A percentile compares a stretch with the other conserved stretches of the same genome.
These are phyloP conservation scores for Ciona savignyi DNA, from an alignment of 23 tunicate genomes.

Conservation along the genomic window DNA sequence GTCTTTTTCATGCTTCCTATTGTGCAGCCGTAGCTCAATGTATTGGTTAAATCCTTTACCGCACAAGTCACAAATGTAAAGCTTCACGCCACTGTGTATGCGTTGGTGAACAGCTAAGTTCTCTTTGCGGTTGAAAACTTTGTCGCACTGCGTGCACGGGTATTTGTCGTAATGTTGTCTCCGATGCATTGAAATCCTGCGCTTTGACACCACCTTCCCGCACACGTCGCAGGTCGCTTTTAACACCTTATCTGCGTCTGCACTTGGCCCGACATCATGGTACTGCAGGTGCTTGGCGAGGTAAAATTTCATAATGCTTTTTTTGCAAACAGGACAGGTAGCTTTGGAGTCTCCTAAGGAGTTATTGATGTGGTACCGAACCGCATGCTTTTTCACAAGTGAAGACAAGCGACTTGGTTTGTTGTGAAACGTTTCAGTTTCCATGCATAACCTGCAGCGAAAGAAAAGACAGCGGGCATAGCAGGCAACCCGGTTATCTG, in stretches of 20 bases:
- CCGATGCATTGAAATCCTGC: constrained; percentile 29
- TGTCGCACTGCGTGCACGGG: constrained; percentile 43
- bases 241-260: background rate
- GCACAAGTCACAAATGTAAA: constrained; percentile 50
- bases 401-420: constrained; percentile 26
- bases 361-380: constrained; percentile 28
- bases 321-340: constrained; percentile 26
- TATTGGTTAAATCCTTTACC: constrained; percentile 54
- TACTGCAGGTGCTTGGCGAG: constrained; percentile 15
- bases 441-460: constrained; percentile 26
- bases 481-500: background rate
- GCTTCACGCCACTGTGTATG: constrained; percentile 67
- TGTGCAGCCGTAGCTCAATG: constrained; percentile 45
- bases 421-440: background rate
- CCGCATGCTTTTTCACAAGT: constrained; percentile 17
- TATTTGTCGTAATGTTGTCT: constrained; percentile 24
- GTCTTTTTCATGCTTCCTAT: constrained; percentile 40
- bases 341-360: constrained; percentile 18
- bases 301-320: constrained; percentile 17
- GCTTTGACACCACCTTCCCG: constrained; percentile 21
- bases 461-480: constrained; percentile 11
- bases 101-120: constrained; percentile 36
- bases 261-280: background rate
- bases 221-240: constrained; percentile 45
- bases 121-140: constrained; percentile 38